phyloP scores from a whole-genome alignment of 2,797 vertebrate genomes.

The Acridotheres tristis region DNA sequence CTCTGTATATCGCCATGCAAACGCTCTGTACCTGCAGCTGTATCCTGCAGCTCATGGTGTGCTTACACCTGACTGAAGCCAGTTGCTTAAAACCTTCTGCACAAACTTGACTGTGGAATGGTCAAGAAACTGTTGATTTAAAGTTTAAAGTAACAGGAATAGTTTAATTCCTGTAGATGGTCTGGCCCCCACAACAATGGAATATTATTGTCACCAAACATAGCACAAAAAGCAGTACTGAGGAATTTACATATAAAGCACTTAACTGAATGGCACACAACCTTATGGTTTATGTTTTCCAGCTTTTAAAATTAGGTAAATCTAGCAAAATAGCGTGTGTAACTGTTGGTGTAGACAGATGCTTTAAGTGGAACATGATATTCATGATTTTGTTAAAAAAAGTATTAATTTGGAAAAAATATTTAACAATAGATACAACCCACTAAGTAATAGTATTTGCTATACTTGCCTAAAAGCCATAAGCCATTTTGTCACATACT shows the following conservation, averaged over 20 bases:
- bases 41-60: rapidly evolving
- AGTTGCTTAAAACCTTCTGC: background rate
- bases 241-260: background rate
- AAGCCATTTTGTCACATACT: background rate
- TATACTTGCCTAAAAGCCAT: background rate
- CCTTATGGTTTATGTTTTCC: background rate
- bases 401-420: background rate
- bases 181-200: background rate
- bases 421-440: background rate
- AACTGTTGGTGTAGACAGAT: background rate
- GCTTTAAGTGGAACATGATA: background rate
- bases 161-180: background rate
- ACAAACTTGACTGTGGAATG: background rate
- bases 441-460: background rate
- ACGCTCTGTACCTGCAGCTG: background rate
- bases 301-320: background rate
- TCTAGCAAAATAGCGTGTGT: background rate
- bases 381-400: background rate
- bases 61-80: background rate
- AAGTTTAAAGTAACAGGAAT: background rate
- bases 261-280: background rate
- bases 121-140: background rate
- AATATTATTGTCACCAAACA: background rate
- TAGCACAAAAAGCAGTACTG: background rate
- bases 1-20: rapidly evolving